A percentile compares a stretch with the other conserved stretches of the same genome.
phyloP scores from a whole-genome alignment of 2,113 vertebrate species.

The Alectura lathami region DNA sequence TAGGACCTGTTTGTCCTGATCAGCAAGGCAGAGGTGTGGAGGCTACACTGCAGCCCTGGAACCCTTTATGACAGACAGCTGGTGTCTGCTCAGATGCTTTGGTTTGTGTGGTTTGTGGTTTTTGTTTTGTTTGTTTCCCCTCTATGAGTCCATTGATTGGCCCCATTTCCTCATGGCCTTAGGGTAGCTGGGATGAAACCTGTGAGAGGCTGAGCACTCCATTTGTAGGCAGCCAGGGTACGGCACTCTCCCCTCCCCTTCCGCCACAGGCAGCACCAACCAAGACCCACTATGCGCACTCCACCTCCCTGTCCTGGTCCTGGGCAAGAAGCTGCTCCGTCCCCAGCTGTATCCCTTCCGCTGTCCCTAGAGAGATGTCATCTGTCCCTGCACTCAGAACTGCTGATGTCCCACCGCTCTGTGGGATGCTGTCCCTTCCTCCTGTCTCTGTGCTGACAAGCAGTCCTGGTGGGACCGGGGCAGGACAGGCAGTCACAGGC shows the following conservation, averaged over 20 bases:
- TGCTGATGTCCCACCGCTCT: not conserved
- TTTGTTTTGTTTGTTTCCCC: not conserved
- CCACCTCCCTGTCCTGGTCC: not conserved
- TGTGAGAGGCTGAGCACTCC: not conserved
- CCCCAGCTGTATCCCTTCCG: not conserved
- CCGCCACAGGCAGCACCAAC: not conserved
- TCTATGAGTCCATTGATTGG: not conserved
- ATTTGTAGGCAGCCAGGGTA: not conserved
- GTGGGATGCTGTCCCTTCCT: not conserved
- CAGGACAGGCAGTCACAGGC: constrained; percentile 45
- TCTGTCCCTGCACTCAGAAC: not conserved
- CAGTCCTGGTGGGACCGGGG: constrained; percentile 60
- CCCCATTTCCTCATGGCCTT: not conserved
- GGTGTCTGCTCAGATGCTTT: not conserved
- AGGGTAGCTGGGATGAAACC: not conserved
- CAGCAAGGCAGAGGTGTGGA: not conserved
- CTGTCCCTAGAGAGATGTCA: fast-evolving
- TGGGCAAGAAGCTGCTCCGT: not conserved
- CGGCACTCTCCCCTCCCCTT: not conserved
- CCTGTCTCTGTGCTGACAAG: constrained; percentile 63
- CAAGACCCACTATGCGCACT: not conserved
- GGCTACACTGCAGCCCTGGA: not conserved
- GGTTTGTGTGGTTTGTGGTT: too few species aligned
- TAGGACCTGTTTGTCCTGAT: not conserved
- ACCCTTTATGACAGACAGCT: not conserved